Evolutionary conservation across 35 echinoderm and acorn worm genomes (phyloP).

Genomic region (Anneissia japonica): DNA sequence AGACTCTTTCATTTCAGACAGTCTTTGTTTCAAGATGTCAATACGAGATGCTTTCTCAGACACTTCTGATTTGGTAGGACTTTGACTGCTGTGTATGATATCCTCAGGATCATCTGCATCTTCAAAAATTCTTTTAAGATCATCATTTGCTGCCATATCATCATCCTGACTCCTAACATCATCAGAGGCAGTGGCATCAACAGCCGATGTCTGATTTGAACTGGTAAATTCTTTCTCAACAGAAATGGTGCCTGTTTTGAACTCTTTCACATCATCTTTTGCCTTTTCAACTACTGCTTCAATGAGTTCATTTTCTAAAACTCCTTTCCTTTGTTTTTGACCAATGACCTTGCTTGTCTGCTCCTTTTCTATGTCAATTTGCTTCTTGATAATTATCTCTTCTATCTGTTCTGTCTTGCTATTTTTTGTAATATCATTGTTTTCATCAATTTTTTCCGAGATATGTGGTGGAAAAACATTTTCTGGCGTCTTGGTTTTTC

Average conservation of each 20-base stretch:
- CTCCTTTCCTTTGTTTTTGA: neutral
- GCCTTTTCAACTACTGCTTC: neutral
- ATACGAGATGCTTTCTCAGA: neutral
- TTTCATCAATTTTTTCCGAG: neutral
- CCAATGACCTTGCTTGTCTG: neutral
- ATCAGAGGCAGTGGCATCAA: neutral
- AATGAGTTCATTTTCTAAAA: neutral
- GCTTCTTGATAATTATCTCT: neutral
- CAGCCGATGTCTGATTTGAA: too few species aligned
- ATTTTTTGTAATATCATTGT: neutral
- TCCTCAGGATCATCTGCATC: constrained; percentile 29
- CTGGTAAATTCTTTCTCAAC: too few species aligned
- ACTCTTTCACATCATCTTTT: neutral
- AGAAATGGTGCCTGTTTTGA: too few species aligned
- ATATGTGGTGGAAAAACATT: too few species aligned
- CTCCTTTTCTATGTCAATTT: neutral
- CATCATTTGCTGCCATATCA: neutral
- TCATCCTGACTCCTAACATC: neutral
- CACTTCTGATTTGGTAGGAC: constrained; percentile 22
- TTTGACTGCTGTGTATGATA: constrained; percentile 60
- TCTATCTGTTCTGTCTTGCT: neutral
- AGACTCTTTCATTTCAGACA: neutral
- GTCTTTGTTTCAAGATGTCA: neutral
- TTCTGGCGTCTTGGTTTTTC: neutral
- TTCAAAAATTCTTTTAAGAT: neutral